Conservation (phyloP, 1,140 invertebrate genomes). For the Theocolax elegans region DNA sequence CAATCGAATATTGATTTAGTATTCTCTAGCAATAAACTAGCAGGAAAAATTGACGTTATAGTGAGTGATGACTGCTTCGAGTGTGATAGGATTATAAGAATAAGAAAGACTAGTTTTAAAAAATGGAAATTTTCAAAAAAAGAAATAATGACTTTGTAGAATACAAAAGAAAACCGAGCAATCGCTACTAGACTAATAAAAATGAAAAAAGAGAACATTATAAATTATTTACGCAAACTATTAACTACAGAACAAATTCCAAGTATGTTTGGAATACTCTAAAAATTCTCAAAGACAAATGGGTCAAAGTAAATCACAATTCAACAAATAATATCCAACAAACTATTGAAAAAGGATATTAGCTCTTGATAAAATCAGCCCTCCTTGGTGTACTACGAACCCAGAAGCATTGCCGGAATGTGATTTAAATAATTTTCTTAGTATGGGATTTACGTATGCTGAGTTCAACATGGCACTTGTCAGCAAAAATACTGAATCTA, state of each 20-base stretch:
- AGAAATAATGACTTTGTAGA: slow-evolving; percentile 9
- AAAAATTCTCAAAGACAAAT: slow-evolving; percentile 24
- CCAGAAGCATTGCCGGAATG: neutral
- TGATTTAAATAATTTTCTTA: neutral
- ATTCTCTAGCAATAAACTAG: too few relatives aligned
- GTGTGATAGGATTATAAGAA: slow-evolving; percentile 9
- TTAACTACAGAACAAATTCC: slow-evolving; percentile 1
- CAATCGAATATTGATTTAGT: too few relatives aligned
- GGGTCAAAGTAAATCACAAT: too few relatives aligned
- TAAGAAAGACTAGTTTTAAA: slow-evolving; percentile 30
- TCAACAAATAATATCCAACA: too few relatives aligned
- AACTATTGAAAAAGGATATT: too few relatives aligned
- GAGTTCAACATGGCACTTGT: neutral
- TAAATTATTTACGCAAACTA: slow-evolving; percentile 2
- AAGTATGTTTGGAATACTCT: slow-evolving; percentile 29
- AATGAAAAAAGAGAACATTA: slow-evolving; percentile 26
- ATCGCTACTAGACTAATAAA: slow-evolving; percentile 27
- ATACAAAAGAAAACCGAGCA: slow-evolving; percentile 24
- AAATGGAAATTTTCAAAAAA: slow-evolving; percentile 36
- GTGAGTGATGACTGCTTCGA: too few relatives aligned
- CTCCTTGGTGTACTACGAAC: neutral
- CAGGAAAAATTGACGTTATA: too few relatives aligned
- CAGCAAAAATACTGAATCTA: neutral
- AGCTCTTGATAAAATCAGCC: neutral
- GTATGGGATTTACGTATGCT: neutral